Evolutionary conservation across 2,113 vertebrate species (phyloP), one percentile per base, ranked within the genome.

Genomic region (Sprattus sprattus): DNA sequence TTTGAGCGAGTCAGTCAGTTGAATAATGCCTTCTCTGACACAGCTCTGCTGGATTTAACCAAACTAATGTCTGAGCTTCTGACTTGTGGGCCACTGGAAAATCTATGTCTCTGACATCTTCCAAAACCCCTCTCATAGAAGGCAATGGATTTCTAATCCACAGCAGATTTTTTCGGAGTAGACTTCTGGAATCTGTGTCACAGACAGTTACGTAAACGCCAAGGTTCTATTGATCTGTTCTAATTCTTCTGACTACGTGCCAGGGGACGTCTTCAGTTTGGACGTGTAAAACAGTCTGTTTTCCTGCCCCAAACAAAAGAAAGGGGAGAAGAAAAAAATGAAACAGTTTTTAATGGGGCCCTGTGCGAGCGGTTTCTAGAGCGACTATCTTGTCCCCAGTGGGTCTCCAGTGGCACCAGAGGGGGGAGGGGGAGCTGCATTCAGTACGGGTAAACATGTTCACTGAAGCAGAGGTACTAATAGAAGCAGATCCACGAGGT

Each of bases 311-410:
- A 60, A n/a, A 60, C 4, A 60, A 22, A 7, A 25, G 3, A 39
- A 75, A 75, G 39, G 16, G 13, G 16, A 39, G 28, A 16, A 3
- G 10, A 75, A 78, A 78, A 39, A 78, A 78, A 46, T 87, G 91
- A 91, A 92, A 89, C 86, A 86, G 87, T 94, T 93, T 93, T 92
- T 95, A 94, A 95, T 94, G 90, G 94, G 92, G 87, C 93, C 93
- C 93, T 94, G 46, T 93, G 93, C 93, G 94, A 89, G 92, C 91
- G 89, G 93, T 96, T 95, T 92, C 93, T 90, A 25, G 88, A 93
- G 93, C 91, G 92, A 93, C 93, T 87, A 90, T 85, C 85, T 90
- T 90, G 94, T 94, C 93, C 92, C 92, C 88, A 91, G 93, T 91
- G 91, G 89, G 91, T 91, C 91, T 92, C 89, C 93, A 92, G 92